Conservation (phyloP, 2,113 vertebrate genomes). For the Sinocyclocheilus grahami region DNA sequence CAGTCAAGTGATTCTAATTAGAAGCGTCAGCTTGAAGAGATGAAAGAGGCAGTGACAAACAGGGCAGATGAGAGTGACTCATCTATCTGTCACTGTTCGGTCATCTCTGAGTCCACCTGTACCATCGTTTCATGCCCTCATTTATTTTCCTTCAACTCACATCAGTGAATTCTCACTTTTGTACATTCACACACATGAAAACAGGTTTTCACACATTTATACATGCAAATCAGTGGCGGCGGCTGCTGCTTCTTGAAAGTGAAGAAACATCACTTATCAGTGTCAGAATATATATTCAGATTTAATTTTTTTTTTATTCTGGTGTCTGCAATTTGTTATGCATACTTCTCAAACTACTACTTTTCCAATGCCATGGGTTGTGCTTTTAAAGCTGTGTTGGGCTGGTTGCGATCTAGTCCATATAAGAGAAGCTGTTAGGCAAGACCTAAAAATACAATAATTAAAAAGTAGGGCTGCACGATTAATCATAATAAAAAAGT, state of each 20-base stretch:
- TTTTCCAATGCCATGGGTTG: not conserved
- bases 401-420: not conserved
- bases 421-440: not conserved
- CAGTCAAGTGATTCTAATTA: slow-evolving; percentile 47
- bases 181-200: not conserved
- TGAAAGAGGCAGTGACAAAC: slow-evolving; percentile 34
- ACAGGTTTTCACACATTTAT: not conserved
- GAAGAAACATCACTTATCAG: slow-evolving; percentile 8
- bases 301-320: not conserved
- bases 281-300: not conserved
- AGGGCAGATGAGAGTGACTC: slow-evolving; percentile 33
- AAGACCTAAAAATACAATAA: not conserved
- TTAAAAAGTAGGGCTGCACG: not conserved
- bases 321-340: not conserved
- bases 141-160: slow-evolving; percentile 31
- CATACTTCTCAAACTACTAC: not conserved
- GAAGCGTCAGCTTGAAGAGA: slow-evolving; percentile 28
- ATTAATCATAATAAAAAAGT: not conserved
- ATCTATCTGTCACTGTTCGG: slow-evolving; percentile 29
- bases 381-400: not conserved
- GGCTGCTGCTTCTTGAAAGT: not conserved
- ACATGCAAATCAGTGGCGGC: not conserved
- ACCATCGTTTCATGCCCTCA: slow-evolving; percentile 29
- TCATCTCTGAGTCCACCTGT: slow-evolving; percentile 27
- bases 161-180: slow-evolving; percentile 14